Percentiles rank a stretch among this genome's conserved stretches.
Evolutionary conservation across 2,888 invertebrate genomes (phyloP).

Genomic region (Lumbricus terrestris): DNA sequence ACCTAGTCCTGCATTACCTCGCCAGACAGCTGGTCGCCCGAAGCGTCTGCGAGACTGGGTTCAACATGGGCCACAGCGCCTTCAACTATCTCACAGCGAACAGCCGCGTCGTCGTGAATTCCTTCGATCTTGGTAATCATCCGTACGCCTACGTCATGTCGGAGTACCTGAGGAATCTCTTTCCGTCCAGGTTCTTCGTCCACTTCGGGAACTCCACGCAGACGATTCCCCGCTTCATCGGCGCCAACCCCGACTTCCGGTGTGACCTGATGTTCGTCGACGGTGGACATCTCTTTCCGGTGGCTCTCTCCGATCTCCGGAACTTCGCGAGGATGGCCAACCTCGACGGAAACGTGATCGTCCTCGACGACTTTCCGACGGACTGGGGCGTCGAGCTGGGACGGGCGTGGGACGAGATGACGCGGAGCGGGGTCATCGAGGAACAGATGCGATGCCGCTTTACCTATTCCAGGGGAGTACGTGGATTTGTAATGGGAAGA

Average conservation of each 20-base stretch:
- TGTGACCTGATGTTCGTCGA: slow-evolving; percentile 38
- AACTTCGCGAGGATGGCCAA: slow-evolving; percentile 27
- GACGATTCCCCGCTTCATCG: slow-evolving; percentile 27
- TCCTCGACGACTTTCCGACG: slow-evolving; percentile 30
- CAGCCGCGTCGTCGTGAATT: slow-evolving; percentile 27
- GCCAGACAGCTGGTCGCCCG: not conserved
- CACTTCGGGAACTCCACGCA: slow-evolving; percentile 33
- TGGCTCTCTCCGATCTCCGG: slow-evolving; percentile 27
- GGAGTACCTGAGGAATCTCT: slow-evolving; percentile 24
- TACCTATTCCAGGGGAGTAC: not conserved
- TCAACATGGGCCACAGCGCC: slow-evolving; percentile 28
- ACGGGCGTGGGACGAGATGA: slow-evolving; percentile 22
- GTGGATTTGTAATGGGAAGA: not conserved
- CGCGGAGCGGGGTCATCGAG: not conserved
- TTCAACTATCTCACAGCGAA: slow-evolving; percentile 33
- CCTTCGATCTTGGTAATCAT: slow-evolving; percentile 36
- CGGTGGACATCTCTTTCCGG: slow-evolving; percentile 34
- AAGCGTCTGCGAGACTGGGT: slow-evolving; percentile 29
- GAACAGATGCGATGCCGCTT: slow-evolving; percentile 6
- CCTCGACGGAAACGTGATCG: slow-evolving; percentile 21
- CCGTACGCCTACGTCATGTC: slow-evolving; percentile 30
- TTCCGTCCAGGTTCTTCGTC: slow-evolving; percentile 25
- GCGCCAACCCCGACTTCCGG: not conserved
- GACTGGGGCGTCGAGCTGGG: slow-evolving; percentile 23
- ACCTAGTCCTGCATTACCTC: slow-evolving; percentile 21